Base-by-base conservation (phyloP, 2,888 invertebrate genomes). In the Mythimna lalbum region DNA sequence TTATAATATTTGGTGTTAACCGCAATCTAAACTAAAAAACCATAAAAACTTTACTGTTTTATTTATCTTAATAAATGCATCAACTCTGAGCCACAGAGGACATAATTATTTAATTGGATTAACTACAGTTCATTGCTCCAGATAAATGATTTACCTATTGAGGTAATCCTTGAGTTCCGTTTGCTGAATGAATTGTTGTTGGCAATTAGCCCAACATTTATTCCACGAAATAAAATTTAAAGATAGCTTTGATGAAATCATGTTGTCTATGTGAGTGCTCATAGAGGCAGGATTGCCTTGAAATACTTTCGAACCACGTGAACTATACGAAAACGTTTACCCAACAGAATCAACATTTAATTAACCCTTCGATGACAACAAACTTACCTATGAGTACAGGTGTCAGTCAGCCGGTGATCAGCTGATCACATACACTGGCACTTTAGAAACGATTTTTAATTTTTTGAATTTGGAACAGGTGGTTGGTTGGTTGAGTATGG, bases 281-380 rank as follows among this genome's bases (percentile, higher is more conserved):
- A 86, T 85, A 90, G 91, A 90, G 69, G 90, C 94, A 93, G 82
- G 95, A 93, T 95, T 91, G 92, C 96, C 96, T 96, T 96, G 96
- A 93, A 96, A 96, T 95, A 95, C 96, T 96, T 96, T 96, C 95
- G 87, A 95, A 93, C 92, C 91, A 92, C 90, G 91, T 92, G 92
- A 92, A 93, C 91, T 93, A 94, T 92, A 93, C 92, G 93, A 93
- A 95, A 94, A 92, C 91, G 92, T 94, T 93, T 92, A 90, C 91
- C 86, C 89, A 92, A 91, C 88, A 89, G 80, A 90, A 90, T 90
- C 89, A 89, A 89, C 89, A 87, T 90, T 92, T 91, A 90, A 90
- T 91, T 89, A 89, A 87, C 86, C 78, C 79, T 87, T 71, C 43
- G 78, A 70, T 73, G 72, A 66, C 78, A 87, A 84, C 66, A 83